Percentiles rank a stretch among this genome's conserved stretches.
These are phyloP conservation scores for Oncorhynchus clarkii DNA, from an alignment of 2,113 vertebrate species.

Conservation along the genomic window DNA sequence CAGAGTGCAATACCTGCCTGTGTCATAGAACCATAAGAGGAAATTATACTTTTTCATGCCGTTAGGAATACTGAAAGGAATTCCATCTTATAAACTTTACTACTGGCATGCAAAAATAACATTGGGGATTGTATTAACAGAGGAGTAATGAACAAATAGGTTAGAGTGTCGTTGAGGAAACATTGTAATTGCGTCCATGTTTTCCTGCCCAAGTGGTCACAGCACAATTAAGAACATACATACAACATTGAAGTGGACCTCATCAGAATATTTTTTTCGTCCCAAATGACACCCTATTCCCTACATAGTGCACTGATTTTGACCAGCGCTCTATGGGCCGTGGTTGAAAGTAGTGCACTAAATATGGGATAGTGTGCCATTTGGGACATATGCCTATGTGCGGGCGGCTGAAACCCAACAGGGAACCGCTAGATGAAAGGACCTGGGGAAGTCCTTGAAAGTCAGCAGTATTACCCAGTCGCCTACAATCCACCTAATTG, in stretches of 20 bases:
- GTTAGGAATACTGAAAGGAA: neutral
- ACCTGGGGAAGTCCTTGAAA: neutral
- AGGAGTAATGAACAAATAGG: neutral
- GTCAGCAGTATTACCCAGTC: conserved; percentile 3
- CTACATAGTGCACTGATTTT: neutral
- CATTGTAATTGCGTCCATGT: neutral
- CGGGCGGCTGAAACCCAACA: neutral
- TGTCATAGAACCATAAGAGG: neutral
- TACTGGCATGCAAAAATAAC: neutral
- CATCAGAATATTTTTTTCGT: neutral
- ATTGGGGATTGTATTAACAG: neutral
- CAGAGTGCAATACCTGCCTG: neutral
- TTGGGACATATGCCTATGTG: neutral
- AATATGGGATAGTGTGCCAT: neutral
- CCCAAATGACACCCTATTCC: no score
- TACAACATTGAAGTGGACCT: neutral
- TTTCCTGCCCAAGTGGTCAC: neutral
- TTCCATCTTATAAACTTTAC: neutral
- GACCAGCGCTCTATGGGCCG: neutral
- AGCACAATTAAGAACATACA: neutral
- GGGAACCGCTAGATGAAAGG: neutral
- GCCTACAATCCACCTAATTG: conserved; percentile 9
- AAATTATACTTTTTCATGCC: no score
- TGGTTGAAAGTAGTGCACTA: neutral
- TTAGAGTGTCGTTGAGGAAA: neutral